phyloP scores from a whole-genome alignment of 1,140 invertebrate genomes.

The Drosophila tsacasi region DNA sequence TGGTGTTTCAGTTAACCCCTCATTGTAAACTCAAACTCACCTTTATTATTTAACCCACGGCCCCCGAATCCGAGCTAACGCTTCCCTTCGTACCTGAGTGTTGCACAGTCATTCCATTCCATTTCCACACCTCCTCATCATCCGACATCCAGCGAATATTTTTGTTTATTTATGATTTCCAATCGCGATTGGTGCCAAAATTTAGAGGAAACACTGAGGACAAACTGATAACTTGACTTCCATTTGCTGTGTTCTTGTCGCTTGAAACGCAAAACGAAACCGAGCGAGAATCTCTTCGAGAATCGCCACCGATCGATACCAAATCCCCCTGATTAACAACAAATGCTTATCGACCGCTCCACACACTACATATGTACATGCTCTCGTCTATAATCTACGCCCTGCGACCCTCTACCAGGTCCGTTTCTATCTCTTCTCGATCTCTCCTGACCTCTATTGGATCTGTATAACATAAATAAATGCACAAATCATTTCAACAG shows the following conservation, averaged over 20 bases:
- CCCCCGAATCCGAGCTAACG: constrained; percentile 26
- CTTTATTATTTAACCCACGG: constrained; percentile 22
- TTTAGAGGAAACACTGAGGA: constrained; percentile 15
- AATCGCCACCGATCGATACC: constrained; percentile 3
- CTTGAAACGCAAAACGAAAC: constrained; percentile 5
- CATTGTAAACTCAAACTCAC: constrained; percentile 36
- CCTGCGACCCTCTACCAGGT: constrained; percentile 28
- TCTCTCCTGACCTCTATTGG: constrained; percentile 25
- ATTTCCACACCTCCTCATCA: background rate
- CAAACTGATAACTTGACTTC: constrained; percentile 35
- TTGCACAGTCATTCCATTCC: constrained; percentile 19
- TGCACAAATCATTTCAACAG: constrained; percentile 64
- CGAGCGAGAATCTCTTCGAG: constrained; percentile 14
- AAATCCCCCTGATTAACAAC: constrained; percentile 21
- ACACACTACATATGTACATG: constrained; percentile 29
- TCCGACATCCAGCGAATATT: constrained; percentile 7
- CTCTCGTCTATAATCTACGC: constrained; percentile 20
- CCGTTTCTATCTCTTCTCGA: constrained; percentile 30
- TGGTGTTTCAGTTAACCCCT: constrained; percentile 48
- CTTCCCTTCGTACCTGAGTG: constrained; percentile 29
- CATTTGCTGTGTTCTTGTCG: constrained; percentile 38
- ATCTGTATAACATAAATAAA: constrained; percentile 63
- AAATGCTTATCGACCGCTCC: constrained; percentile 27
- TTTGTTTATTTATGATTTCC: constrained; percentile 17
- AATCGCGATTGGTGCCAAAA: constrained; percentile 24